Evolutionary conservation across 1,140 invertebrate genomes (phyloP), one percentile per base, ranked within the genome.

Genomic region (Centruroides sculpturatus): DNA sequence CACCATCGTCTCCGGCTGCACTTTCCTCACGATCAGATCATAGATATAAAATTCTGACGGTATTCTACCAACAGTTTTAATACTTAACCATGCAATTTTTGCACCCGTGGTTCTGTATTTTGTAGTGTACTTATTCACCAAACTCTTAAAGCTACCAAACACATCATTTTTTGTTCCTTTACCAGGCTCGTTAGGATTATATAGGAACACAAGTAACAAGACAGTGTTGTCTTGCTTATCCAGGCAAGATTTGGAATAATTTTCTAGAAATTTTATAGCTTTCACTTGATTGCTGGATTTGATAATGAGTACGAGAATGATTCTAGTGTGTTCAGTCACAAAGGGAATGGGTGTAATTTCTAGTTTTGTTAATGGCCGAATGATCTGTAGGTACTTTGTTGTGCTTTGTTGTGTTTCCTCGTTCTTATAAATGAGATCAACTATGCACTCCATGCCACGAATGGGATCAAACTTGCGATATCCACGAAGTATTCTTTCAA

Each of bases 331-430:
- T 78, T 95, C 92, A 0, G 88, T 95, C 3, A 94, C 89, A 73
- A 92, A 94, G 3, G 91, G 89, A 70, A 89, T 85, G 4, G 86
- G 82, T 8, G 93, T 78, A 50, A 93, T 81, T 74, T 94, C 87
- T 4, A 89, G 83, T 69, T 85, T 82, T 35, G 87, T 86, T 53
- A 95, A 72, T 2, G 87, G 85, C 66, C 92, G 85, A 55, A 83
- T 81, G 46, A 84, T 79, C 77, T 88, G 80, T 57, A 85, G 72
- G 70, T 75, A 71, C 66, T 74, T 75, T 35, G 69, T 66, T 2
- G 72, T 60, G 60, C 71, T 64, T 59, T 69, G 68, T 11, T 73
- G 69, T 51, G 68, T 68, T 55, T 64, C 71, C 47, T 72, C 72
- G 49, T 77, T 72, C 51, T 73, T 59, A 68, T 83, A 79, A 49